Evolutionary conservation across 2,888 invertebrate genomes (phyloP), one percentile per base, ranked within the genome.

Genomic region (Lissonota sp.): DNA sequence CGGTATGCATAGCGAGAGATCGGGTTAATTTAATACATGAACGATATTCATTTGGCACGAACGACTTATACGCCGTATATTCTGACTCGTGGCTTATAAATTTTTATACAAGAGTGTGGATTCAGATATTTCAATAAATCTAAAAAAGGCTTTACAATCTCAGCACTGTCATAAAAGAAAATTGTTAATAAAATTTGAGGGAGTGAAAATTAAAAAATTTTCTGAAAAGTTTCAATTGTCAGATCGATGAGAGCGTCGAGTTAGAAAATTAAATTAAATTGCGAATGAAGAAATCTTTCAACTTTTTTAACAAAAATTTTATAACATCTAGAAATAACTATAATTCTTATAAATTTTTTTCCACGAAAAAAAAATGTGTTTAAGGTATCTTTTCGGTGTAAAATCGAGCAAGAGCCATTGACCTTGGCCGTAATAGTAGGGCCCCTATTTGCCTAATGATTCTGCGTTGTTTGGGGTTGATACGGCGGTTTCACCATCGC

Each of bases 391-490:
- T 26, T 26, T 26, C 8, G 8, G 6, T 53, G 14, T 14, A 53
- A 10, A 14, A 40, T n/a, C n/a, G 51, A 67, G 46, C 74, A 51
- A 55, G 71, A 82, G 60, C 57, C 71, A 82, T 46, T 67, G 58
- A 82, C 75, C 82, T 79, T 82, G 49, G 71, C 80, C 69, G 60
- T 85, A 85, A 87, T 88, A 88, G 87, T 88, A 88, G 87, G 84
- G 84, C 88, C 86, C 86, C 90, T 89, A 90, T 89, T 91, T 90
- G 89, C 89, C 89, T 91, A 90, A 91, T 90, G 91, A 91, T 90
- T 87, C 85, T 83, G 86, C 86, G 82, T 83, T 26, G 26, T 26
- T 26, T 26, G 1, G 80, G 75, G 71, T 82, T 62, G 75, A 79
- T 63, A 40, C 71, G 51, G 49, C 62, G 67, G 46, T 57, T 66